phyloP scores from a whole-genome alignment of 1,140 invertebrate species.

The Dinothrombium tinctorium region DNA sequence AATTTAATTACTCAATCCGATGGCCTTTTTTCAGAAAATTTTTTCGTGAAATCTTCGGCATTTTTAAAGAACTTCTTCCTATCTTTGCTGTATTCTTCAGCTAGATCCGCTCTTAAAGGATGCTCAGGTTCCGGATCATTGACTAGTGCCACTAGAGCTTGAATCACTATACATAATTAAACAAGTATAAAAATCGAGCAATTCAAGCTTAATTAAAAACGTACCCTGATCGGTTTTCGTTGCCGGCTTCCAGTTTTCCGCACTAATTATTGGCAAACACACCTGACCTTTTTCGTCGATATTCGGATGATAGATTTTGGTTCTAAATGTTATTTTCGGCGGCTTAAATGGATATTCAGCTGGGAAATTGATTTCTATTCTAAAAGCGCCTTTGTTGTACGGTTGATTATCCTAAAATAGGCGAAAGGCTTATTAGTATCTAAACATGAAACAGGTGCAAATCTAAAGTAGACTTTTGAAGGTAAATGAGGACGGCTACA shows the following conservation, averaged over 20 bases:
- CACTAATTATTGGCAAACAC: conserved; percentile 89
- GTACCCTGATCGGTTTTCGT: conserved; percentile 95
- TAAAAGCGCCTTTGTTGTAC: conserved; percentile 96
- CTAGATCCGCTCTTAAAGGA: conserved; percentile 79
- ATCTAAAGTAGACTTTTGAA: too few species aligned
- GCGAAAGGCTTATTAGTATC: too few species aligned
- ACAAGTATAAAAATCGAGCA: conserved; percentile 3
- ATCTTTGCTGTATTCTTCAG: conserved; percentile 88
- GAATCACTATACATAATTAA: conserved; percentile 50
- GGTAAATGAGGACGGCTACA: too few species aligned
- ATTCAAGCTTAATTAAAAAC: neutral
- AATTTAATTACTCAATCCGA: too few species aligned
- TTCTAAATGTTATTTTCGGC: conserved; percentile 93
- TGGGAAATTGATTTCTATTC: conserved; percentile 92
- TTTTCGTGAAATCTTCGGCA: conserved; percentile 95
- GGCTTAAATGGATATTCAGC: conserved; percentile 99
- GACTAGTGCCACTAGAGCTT: conserved; percentile 79
- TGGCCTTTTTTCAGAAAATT: conserved; percentile 85
- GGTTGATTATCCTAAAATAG: conserved; percentile 88
- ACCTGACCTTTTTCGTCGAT: conserved; percentile 98
- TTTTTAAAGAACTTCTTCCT: conserved; percentile 94
- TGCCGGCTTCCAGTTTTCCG: conserved; percentile 98
- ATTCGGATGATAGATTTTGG: conserved; percentile 99
- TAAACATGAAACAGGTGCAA: too few species aligned
- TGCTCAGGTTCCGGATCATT: conserved; percentile 97